Conservation (phyloP, 2,797 vertebrate species). For the Sebastes trivittatus region DNA sequence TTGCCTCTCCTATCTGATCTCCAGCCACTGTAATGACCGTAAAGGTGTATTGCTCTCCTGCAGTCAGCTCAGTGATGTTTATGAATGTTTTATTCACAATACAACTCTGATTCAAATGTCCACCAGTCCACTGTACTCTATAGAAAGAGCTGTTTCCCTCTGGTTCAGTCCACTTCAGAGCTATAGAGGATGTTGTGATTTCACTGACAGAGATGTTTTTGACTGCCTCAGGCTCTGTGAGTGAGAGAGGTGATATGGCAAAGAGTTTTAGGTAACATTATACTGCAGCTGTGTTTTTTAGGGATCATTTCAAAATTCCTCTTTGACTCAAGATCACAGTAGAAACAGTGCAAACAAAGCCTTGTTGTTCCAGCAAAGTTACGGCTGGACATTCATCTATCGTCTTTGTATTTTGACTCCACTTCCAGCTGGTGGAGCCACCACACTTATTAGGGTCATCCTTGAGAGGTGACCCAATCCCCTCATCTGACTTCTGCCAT, state of each 20-base stretch:
- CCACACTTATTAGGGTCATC: not conserved
- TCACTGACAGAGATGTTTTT: not conserved
- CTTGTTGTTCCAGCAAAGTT: not conserved
- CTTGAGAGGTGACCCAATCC: not conserved
- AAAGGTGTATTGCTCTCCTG: too few species aligned
- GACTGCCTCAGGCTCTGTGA: slow-evolving; percentile 30
- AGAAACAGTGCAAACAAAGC: not conserved
- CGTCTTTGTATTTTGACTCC: accelerated
- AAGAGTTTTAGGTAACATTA: not conserved
- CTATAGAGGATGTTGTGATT: slow-evolving; percentile 31
- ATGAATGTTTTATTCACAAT: too few species aligned
- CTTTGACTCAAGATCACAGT: not conserved
- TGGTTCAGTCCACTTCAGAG: slow-evolving; percentile 39
- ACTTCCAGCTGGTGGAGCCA: too few species aligned
- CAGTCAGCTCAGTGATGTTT: too few species aligned
- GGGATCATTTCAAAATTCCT: not conserved
- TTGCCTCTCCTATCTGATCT: not conserved
- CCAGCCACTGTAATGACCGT: too few species aligned
- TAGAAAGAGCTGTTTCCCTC: not conserved
- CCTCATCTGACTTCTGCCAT: not conserved
- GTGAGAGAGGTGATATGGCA: not conserved
- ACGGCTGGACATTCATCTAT: not conserved
- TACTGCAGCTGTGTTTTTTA: too few species aligned
- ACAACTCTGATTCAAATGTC: too few species aligned
- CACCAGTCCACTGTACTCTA: too few species aligned